phyloP scores from a whole-genome alignment of 2,797 vertebrate species.

The Halcyon badia region DNA sequence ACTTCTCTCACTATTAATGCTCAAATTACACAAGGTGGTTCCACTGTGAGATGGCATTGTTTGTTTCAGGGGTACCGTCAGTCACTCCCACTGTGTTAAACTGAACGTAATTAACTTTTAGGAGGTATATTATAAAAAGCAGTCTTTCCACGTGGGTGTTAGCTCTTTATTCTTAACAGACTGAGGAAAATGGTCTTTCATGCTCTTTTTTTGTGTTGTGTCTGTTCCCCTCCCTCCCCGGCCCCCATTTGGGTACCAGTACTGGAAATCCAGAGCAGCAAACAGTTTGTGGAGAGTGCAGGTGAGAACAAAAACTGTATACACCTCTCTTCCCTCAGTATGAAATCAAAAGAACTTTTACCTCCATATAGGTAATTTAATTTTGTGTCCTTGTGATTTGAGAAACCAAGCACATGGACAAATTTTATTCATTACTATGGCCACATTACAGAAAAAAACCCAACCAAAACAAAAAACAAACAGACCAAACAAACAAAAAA shows the following conservation, averaged over 20 bases:
- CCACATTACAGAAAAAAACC: not conserved
- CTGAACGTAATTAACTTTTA: conserved; percentile 8
- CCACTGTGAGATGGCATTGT: not conserved
- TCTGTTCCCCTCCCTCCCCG: no score
- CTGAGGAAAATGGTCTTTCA: not conserved
- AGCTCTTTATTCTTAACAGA: not conserved
- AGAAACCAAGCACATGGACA: not conserved
- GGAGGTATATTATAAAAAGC: conserved; percentile 1
- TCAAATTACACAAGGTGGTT: not conserved
- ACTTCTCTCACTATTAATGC: not conserved
- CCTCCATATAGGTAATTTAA: not conserved
- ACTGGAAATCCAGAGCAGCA: not conserved
- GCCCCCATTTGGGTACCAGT: not conserved
- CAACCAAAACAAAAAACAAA: not conserved
- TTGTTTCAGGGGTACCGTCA: not conserved
- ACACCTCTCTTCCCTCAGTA: not conserved
- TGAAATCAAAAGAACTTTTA: not conserved
- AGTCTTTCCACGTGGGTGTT: not conserved
- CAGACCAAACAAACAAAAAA: no score
- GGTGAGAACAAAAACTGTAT: not conserved
- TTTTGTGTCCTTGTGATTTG: not conserved
- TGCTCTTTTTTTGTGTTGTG: no score
- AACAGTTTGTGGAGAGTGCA: not conserved
- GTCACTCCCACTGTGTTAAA: not conserved
- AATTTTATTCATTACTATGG: not conserved